These are phyloP conservation scores for Callospermophilus lateralis DNA, from an alignment of 2,113 vertebrate species.

Conservation along the genomic window DNA sequence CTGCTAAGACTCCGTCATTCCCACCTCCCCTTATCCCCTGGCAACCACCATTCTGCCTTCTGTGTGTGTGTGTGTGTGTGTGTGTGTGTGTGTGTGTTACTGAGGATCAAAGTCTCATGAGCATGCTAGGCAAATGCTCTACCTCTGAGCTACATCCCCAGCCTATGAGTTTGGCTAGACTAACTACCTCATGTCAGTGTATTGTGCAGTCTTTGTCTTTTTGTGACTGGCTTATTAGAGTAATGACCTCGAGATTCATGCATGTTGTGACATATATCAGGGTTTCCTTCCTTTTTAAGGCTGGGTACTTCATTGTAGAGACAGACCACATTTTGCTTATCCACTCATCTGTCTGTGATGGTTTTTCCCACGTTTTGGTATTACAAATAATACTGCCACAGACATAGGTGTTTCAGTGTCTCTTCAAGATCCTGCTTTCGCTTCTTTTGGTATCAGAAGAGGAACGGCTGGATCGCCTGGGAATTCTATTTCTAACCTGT, in stretches of 20 bases:
- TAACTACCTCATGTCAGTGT: not conserved
- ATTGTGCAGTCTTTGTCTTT: not conserved
- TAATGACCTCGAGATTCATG: not conserved
- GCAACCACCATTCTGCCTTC: not conserved
- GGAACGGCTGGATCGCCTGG: not conserved
- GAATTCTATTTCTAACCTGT: not conserved
- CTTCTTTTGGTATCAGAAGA: not conserved
- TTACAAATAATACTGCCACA: not conserved
- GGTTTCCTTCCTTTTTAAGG: not conserved
- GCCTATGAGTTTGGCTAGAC: not conserved
- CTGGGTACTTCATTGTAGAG: not conserved
- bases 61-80: not conserved
- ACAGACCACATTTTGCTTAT: not conserved
- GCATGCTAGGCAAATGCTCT: not conserved
- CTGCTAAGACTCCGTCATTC: not conserved
- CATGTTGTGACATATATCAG: not conserved
- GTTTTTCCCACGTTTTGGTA: not conserved
- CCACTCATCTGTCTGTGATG: not conserved
- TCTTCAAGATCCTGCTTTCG: not conserved
- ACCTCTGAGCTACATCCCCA: too few species aligned
- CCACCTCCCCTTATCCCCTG: rapidly evolving
- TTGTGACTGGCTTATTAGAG: not conserved
- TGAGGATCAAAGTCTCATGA: not conserved
- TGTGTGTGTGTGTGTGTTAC: not conserved
- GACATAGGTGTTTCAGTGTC: not conserved